Evolutionary conservation across 2,113 vertebrate genomes (phyloP).

Genomic region (Ancistrus triradiatus): DNA sequence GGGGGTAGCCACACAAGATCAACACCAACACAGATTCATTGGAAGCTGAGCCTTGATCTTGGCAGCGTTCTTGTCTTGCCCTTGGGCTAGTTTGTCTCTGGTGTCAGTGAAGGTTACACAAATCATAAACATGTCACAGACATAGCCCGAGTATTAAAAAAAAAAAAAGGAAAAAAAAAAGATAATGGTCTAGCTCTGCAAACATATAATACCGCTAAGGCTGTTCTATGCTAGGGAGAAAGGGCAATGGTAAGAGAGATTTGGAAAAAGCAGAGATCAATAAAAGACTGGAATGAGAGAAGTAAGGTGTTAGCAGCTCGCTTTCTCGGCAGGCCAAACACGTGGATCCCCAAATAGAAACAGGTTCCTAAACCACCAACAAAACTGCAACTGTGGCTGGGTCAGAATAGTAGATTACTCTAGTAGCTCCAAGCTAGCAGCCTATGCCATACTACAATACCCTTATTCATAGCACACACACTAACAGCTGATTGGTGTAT

Average conservation of each 20-base stretch:
- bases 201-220: background rate
- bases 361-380: constrained; percentile 37
- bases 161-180: constrained; percentile 15
- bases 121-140: constrained; percentile 27
- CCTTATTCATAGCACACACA: too few species aligned
- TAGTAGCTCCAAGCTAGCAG: background rate
- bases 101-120: constrained; percentile 36
- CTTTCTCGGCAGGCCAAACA: constrained; percentile 35
- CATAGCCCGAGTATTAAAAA: background rate
- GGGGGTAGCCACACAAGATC: constrained; percentile 16
- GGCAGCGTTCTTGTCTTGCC: constrained; percentile 21
- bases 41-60: constrained; percentile 28
- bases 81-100: constrained; percentile 31
- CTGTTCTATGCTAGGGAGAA: background rate
- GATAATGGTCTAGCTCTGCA: constrained; percentile 16
- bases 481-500: too few species aligned
- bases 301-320: constrained; percentile 17
- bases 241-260: constrained; percentile 18
- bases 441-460: too few species aligned
- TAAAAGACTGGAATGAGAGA: constrained; percentile 25
- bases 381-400: background rate
- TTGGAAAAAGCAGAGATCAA: constrained; percentile 31
- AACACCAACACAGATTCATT: constrained; percentile 13
- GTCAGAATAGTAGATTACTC: background rate
- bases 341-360: constrained; percentile 38